Conservation (phyloP, 2,888 invertebrate genomes). For the Cotesia congregata region DNA sequence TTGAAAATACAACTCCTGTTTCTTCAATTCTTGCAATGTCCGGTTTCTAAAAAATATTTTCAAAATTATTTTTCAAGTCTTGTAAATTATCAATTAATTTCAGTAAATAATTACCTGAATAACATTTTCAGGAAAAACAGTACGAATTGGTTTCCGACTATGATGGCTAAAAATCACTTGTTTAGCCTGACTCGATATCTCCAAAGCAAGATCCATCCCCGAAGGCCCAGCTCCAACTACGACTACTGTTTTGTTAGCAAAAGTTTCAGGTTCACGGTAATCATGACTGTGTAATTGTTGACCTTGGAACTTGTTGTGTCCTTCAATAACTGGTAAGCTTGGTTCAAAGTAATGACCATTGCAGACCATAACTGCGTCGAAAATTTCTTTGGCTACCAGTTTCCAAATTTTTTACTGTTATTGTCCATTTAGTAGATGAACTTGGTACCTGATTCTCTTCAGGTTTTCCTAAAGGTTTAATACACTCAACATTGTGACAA, state of each 20-base stretch:
- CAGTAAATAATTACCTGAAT: slow-evolving; percentile 59
- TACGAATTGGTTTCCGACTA: slow-evolving; percentile 75
- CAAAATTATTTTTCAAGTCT: no score
- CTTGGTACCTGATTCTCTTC: slow-evolving; percentile 27
- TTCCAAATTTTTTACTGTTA: slow-evolving; percentile 61
- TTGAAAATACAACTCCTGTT: slow-evolving; percentile 74
- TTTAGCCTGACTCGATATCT: slow-evolving; percentile 63
- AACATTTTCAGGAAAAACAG: slow-evolving; percentile 79
- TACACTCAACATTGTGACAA: slow-evolving; percentile 61
- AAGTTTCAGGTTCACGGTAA: slow-evolving; percentile 65
- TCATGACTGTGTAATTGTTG: slow-evolving; percentile 68
- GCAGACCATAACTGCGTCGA: slow-evolving; percentile 69
- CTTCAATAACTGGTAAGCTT: slow-evolving; percentile 69
- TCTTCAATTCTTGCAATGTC: slow-evolving; percentile 75
- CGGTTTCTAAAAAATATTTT: slow-evolving; percentile 72
- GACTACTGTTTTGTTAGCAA: slow-evolving; percentile 61
- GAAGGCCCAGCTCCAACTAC: slow-evolving; percentile 70
- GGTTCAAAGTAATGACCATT: slow-evolving; percentile 73
- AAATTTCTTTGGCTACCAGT: slow-evolving; percentile 57
- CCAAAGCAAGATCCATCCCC: slow-evolving; percentile 68
- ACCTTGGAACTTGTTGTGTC: slow-evolving; percentile 67
- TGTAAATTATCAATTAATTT: no score
- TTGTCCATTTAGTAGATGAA: slow-evolving; percentile 58
- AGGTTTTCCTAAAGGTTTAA: slow-evolving; percentile 52
- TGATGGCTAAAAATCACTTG: slow-evolving; percentile 81